Evolutionary conservation across 2,888 invertebrate species (phyloP), one percentile per base, ranked within the genome.

Genomic region (Chymomyza procnemis): DNA sequence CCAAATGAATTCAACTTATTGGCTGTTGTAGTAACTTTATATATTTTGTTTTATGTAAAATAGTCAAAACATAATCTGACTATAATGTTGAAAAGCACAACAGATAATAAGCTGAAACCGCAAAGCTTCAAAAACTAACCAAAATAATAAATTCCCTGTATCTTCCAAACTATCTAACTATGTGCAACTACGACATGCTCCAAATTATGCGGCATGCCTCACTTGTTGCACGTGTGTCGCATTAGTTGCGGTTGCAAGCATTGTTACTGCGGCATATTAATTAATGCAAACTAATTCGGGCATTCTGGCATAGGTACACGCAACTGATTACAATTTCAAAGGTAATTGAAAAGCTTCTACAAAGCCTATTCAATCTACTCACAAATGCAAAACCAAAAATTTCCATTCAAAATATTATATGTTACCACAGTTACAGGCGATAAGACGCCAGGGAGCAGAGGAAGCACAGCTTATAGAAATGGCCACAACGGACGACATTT

Each of bases 401-500:
- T 50, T 41, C 12, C 34, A 41, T 41, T 41, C 34, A 41, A 50
- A 18, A 50, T 47, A n/a, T n/a, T n/a, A n/a, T n/a, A n/a, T n/a
- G n/a, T n/a, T 16, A 50, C 6, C 48, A 50, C 18, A 50, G 34
- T 12, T 41, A 12, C 34, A 12, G 12, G 3, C 12, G 12, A 41
- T 41, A 12, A 12, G 34, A 12, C 26, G 26, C 6, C 6, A 26
- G 26, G 8, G 26, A 6, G 26, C 1, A 50, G 48, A n/a, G 14
- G 14, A 0, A 18, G 48, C 0, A n/a, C n/a, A n/a, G n/a, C n/a
- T n/a, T n/a, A 50, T 12, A 50, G 48, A 50, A 50, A 50, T n/a
- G 8, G 16, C 30, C 54, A 19, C 55, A 18, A 18, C 80, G 62
- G 56, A 64, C 73, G 67, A 69, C 78, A 78, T 85, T 81, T 85